phyloP scores from a whole-genome alignment of 2,888 invertebrate species.

The Ormia ochracea region DNA sequence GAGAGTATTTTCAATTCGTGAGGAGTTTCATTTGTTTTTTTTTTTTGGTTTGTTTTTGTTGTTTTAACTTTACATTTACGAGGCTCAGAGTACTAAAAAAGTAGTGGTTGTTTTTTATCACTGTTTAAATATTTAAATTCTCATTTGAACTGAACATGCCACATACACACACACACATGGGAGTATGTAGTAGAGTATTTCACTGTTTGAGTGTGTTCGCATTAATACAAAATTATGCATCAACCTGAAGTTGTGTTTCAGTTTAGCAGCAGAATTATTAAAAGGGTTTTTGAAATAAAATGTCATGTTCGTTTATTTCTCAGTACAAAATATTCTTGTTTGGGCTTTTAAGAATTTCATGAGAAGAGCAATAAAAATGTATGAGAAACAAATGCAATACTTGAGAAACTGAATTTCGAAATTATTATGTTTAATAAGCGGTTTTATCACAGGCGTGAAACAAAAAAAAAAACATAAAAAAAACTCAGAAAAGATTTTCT shows the following conservation, averaged over 20 bases:
- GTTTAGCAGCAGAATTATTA: not conserved
- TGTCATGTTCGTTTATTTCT: constrained; percentile 8
- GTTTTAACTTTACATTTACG: constrained; percentile 33
- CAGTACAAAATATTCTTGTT: not conserved
- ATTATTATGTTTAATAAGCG: not conserved
- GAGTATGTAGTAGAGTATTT: no score
- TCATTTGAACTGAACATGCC: constrained; percentile 44
- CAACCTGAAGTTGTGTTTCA: not conserved
- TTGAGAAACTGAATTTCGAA: not conserved
- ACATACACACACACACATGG: not conserved
- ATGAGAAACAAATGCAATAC: not conserved
- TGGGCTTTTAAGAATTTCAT: not conserved
- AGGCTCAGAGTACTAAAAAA: not conserved
- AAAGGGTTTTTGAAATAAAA: not conserved
- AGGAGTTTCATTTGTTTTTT: constrained; percentile 20
- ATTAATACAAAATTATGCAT: not conserved
- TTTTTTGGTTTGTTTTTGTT: constrained; percentile 40
- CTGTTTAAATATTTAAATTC: constrained; percentile 58
- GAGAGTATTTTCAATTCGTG: constrained; percentile 40
- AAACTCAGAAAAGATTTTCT: no score
- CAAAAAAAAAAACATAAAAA: no score
- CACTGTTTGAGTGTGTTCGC: not conserved
- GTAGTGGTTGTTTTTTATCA: constrained; percentile 28
- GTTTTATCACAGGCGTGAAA: not conserved
- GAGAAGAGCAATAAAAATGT: not conserved